A percentile compares a stretch with the other conserved stretches of the same genome.
phyloP scores from a whole-genome alignment of 2,888 invertebrate genomes.

The Cetonia aurata region DNA sequence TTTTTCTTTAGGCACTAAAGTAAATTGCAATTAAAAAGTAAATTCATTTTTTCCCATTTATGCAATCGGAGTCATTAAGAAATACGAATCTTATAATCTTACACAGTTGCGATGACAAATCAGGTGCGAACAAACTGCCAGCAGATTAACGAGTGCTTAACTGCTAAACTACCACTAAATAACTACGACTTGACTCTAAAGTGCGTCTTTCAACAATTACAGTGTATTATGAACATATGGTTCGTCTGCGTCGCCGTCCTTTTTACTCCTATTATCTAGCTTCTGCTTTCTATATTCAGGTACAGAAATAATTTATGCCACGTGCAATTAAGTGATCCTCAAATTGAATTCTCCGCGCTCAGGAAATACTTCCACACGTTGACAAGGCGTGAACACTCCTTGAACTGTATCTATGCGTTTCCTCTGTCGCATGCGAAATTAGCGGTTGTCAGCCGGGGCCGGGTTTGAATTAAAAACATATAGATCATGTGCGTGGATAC shows the following conservation, averaged over 20 bases:
- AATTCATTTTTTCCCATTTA: neutral
- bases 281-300: constrained; percentile 41
- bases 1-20: neutral
- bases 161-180: constrained; percentile 18
- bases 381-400: constrained; percentile 59
- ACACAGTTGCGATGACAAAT: constrained; percentile 1
- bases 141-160: constrained; percentile 21
- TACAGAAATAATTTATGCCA: constrained; percentile 54
- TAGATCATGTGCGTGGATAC: constrained; percentile 53
- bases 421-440: constrained; percentile 62
- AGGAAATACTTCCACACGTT: constrained; percentile 61
- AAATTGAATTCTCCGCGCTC: constrained; percentile 58
- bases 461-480: constrained; percentile 60
- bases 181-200: constrained; percentile 2
- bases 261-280: constrained; percentile 18
- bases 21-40: neutral
- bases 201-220: constrained; percentile 27
- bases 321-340: constrained; percentile 57
- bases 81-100: constrained; percentile 8
- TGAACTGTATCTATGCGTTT: constrained; percentile 53
- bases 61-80: constrained; percentile 7
- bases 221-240: constrained; percentile 22
- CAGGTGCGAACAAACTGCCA: constrained; percentile 1
- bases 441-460: constrained; percentile 61
- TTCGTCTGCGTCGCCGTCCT: neutral